Conservation (phyloP, 2,113 vertebrate species). For the Laticauda laticaudata region DNA sequence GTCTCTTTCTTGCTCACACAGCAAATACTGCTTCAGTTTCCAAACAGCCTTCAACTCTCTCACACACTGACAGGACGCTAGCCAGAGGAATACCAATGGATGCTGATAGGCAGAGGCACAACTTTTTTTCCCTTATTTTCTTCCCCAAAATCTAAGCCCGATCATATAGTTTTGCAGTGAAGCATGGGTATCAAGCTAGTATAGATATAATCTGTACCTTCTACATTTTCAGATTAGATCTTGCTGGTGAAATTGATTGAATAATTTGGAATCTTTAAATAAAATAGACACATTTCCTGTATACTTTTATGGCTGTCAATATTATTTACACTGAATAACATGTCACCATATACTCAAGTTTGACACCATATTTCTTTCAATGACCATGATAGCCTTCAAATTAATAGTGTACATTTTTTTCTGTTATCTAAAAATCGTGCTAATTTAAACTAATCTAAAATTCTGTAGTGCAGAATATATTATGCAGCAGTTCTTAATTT, state of each 20-base stretch:
- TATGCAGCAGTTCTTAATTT: background rate
- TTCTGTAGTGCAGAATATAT: background rate
- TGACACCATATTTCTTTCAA: background rate
- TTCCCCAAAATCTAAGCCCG: no score
- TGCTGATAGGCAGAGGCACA: no score
- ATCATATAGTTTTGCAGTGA: no score
- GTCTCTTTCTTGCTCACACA: no score
- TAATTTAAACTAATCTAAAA: background rate
- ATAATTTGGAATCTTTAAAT: background rate
- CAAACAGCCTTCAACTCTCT: no score
- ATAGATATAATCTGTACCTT: background rate
- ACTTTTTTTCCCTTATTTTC: no score
- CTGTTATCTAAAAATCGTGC: background rate
- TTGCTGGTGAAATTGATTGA: background rate
- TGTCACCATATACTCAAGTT: no score
- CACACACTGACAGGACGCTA: no score
- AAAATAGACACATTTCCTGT: slow-evolving; percentile 3
- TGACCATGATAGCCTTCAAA: background rate
- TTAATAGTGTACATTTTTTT: background rate
- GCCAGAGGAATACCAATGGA: no score
- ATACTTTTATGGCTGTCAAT: background rate
- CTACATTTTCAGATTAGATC: slow-evolving; percentile 7
- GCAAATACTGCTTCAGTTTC: no score
- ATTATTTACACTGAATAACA: background rate
- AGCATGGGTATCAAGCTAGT: no score